These are phyloP conservation scores for Solenopsis fugax DNA, from an alignment of 1,140 invertebrate genomes.

Conservation along the genomic window DNA sequence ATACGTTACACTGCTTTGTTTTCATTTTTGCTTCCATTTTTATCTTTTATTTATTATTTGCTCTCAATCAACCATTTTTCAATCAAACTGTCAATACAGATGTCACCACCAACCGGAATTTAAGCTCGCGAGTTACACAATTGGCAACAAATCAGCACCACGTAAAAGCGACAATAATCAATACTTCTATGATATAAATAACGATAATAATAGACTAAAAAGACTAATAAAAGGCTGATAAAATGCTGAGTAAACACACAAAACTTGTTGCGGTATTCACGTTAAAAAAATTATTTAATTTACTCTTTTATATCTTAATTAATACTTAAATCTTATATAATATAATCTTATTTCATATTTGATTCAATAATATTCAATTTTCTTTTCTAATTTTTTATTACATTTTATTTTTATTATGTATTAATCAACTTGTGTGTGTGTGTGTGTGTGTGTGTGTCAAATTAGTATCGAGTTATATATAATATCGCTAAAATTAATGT, in stretches of 20 bases:
- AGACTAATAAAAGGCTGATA: background rate
- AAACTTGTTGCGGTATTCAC: background rate
- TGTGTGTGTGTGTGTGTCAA: background rate
- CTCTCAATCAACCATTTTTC: constrained; percentile 53
- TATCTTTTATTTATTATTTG: constrained; percentile 56
- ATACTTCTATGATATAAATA: background rate
- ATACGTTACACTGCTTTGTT: constrained; percentile 22
- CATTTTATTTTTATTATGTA: constrained; percentile 1
- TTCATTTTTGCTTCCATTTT: constrained; percentile 16
- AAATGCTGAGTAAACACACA: background rate
- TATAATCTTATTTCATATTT: constrained; percentile 11
- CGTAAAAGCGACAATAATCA: constrained; percentile 9
- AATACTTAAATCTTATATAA: background rate
- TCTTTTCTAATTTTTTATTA: background rate
- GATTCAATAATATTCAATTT: background rate
- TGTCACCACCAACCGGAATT: constrained; percentile 46
- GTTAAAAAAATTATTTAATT: background rate
- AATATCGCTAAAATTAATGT: too few species aligned
- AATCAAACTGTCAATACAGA: constrained; percentile 58
- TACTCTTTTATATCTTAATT: background rate
- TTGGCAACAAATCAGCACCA: constrained; percentile 48
- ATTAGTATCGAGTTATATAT: background rate
- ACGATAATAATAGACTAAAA: constrained; percentile 9
- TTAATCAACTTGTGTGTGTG: background rate
- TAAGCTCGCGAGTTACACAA: constrained; percentile 28